These are phyloP conservation scores for Bombus terrestris DNA, from an alignment of 1,140 invertebrate genomes.

Conservation along the genomic window DNA sequence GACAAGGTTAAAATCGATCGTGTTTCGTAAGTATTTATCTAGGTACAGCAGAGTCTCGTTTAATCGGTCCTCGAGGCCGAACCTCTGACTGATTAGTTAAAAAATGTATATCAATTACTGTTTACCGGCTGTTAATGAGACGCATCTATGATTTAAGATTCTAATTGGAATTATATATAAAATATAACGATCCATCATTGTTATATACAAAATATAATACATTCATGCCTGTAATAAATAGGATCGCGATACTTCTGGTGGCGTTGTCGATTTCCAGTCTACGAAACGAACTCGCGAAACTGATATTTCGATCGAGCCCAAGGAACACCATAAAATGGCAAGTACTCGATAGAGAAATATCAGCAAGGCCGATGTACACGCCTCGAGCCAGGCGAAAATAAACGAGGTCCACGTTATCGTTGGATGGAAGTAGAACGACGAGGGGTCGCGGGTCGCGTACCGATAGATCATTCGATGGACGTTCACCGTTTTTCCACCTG, in stretches of 20 bases:
- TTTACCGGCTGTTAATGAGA: too few species aligned
- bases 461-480: slow-evolving; percentile 35
- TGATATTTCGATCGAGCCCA: not conserved
- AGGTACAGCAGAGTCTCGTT: not conserved
- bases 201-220: too few species aligned
- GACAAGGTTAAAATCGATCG: not conserved
- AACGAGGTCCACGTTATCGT: not conserved
- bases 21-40: not conserved
- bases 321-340: too few species aligned
- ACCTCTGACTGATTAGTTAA: too few species aligned
- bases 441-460: slow-evolving; percentile 1
- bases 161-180: too few species aligned
- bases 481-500: slow-evolving; percentile 9
- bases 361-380: too few species aligned
- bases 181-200: too few species aligned
- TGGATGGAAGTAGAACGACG: not conserved
- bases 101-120: too few species aligned
- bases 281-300: too few species aligned
- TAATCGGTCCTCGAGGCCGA: not conserved
- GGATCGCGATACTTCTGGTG: not conserved
- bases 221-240: not conserved
- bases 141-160: too few species aligned
- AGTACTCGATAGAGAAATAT: too few species aligned
- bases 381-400: not conserved
- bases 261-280: not conserved